These are phyloP conservation scores for Hippasteria phrygiana DNA, from an alignment of 53 echinoderm and acorn worm species.

Conservation along the genomic window DNA sequence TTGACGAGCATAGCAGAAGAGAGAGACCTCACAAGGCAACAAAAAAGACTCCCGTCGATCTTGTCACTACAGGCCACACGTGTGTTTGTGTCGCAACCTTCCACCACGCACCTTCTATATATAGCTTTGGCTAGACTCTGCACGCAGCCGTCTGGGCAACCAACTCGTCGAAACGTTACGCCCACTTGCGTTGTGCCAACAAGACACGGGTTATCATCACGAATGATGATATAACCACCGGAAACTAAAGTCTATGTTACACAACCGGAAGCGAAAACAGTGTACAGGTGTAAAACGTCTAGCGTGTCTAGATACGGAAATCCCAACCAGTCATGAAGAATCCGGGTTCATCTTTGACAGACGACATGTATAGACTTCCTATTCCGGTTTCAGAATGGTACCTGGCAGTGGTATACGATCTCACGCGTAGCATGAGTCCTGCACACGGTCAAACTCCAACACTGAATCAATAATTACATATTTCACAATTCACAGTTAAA, in stretches of 20 bases:
- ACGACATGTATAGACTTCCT: too few species aligned
- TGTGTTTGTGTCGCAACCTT: conserved; percentile 50
- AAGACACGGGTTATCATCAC: neutral
- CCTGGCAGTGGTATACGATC: too few species aligned
- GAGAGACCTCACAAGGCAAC: neutral
- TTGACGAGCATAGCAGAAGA: too few species aligned
- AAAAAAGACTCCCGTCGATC: neutral
- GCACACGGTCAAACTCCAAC: conserved; percentile 21
- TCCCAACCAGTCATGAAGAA: neutral
- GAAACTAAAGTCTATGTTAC: neutral
- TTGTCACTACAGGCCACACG: conserved; percentile 17
- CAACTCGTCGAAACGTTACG: neutral
- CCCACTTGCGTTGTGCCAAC: conserved; percentile 18
- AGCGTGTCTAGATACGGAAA: neutral
- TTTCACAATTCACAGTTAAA: neutral
- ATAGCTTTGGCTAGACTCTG: conserved; percentile 33
- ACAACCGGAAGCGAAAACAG: neutral
- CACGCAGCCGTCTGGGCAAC: neutral
- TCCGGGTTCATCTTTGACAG: too few species aligned
- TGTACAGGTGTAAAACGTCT: neutral
- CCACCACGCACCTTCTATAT: conserved; percentile 35
- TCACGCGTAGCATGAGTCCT: too few species aligned
- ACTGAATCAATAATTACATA: conserved; percentile 9
- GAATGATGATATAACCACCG: neutral
- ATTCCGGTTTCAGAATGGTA: too few species aligned